Percentiles rank a stretch among this genome's conserved stretches.
phyloP scores from a whole-genome alignment of 2,888 invertebrate genomes.

The Hesperia comma region DNA sequence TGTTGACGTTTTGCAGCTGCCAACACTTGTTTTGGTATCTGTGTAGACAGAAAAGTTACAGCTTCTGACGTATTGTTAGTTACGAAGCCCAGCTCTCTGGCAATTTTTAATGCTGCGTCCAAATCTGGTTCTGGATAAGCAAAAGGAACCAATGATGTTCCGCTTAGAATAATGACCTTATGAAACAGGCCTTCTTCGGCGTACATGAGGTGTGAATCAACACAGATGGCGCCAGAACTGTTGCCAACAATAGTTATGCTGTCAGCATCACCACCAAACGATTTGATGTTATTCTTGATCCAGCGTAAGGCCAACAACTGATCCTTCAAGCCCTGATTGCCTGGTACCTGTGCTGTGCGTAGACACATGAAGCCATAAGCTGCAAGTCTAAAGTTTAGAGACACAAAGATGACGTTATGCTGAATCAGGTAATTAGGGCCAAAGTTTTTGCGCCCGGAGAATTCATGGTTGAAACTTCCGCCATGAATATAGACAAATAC shows the following conservation, averaged over 20 bases:
- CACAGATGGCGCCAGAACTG: slow-evolving; percentile 59
- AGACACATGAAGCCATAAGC: slow-evolving; percentile 68
- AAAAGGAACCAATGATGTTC: slow-evolving; percentile 47
- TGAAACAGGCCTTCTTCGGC: slow-evolving; percentile 56
- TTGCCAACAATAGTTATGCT: slow-evolving; percentile 62
- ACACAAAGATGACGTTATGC: slow-evolving; percentile 61
- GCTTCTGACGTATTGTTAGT: slow-evolving; percentile 53
- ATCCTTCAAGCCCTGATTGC: slow-evolving; percentile 67
- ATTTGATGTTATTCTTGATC: slow-evolving; percentile 61
- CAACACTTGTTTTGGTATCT: slow-evolving; percentile 48
- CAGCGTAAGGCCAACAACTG: slow-evolving; percentile 60
- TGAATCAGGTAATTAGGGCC: slow-evolving; percentile 59
- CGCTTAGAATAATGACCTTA: slow-evolving; percentile 62
- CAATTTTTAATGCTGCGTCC: slow-evolving; percentile 50
- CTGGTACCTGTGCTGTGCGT: slow-evolving; percentile 55
- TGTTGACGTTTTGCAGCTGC: slow-evolving; percentile 45
- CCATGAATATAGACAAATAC: slow-evolving; percentile 64
- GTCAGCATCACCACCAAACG: slow-evolving; percentile 61
- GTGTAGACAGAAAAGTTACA: slow-evolving; percentile 51
- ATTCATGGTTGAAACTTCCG: slow-evolving; percentile 54
- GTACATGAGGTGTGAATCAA: slow-evolving; percentile 56
- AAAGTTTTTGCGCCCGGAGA: slow-evolving; percentile 48
- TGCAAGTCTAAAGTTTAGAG: slow-evolving; percentile 64
- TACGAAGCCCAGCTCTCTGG: slow-evolving; percentile 52
- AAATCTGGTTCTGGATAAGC: slow-evolving; percentile 47